phyloP scores from a whole-genome alignment of 2,113 vertebrate species.

The Rhinolophus sinicus region DNA sequence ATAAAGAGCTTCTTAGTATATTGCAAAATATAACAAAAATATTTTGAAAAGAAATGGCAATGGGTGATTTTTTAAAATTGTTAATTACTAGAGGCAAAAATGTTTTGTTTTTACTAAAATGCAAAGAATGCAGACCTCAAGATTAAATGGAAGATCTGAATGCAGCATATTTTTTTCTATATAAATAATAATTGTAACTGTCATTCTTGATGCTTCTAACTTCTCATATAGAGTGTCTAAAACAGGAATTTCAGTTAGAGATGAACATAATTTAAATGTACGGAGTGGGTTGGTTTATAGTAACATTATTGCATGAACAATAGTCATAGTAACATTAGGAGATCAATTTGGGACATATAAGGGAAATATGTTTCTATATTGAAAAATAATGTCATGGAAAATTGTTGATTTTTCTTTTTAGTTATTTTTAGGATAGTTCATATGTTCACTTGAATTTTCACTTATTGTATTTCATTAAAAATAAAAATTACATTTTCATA shows the following conservation, averaged over 20 bases:
- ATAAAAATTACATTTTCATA: neutral
- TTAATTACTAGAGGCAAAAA: neutral
- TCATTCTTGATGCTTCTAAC: neutral
- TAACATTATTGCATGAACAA: neutral
- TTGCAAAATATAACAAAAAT: neutral
- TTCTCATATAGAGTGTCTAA: neutral
- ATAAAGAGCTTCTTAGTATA: neutral
- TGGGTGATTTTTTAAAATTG: neutral
- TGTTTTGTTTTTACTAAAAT: constrained; percentile 8
- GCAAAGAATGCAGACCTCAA: neutral
- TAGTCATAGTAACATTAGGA: neutral
- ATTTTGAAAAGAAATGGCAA: constrained; percentile 15
- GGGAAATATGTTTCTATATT: neutral
- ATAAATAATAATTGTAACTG: neutral
- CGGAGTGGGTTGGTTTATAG: neutral
- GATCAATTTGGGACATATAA: neutral
- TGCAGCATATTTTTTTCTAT: neutral
- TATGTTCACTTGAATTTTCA: neutral
- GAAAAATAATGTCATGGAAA: neutral
- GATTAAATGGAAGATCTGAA: neutral
- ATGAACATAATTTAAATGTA: neutral
- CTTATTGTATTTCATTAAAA: constrained; percentile 29
- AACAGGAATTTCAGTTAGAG: neutral
- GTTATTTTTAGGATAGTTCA: neutral
- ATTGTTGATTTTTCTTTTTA: neutral